Evolutionary conservation across 2,888 invertebrate genomes (phyloP), one percentile per base, ranked within the genome.

Genomic region (Alloscopus bannaensis): DNA sequence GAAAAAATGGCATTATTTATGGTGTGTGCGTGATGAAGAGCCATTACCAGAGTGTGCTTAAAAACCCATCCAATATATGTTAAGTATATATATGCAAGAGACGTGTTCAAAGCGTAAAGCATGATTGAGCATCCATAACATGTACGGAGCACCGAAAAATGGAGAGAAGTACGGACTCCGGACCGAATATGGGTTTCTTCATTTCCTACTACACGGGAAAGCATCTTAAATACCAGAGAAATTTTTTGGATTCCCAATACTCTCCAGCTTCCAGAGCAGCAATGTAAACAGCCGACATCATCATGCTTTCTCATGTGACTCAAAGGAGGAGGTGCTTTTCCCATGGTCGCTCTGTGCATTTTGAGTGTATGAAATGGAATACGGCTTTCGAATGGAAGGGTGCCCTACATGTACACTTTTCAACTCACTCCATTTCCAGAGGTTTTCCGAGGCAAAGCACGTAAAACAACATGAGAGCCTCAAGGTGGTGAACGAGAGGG

Each of bases 1-100:
- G 69, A 52, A 52, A 69, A 69, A 69, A 57, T 69, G 29, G 20
- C 69, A 31, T 69, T 69, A 69, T 69, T 69, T 69, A 69, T 69
- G 42, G 57, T 42, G 26, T 20, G 69, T 69, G 69, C 69, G 69
- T 69, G 69, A 69, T 69, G 52, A 57, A 45, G 57, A 69, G 42
- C 69, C 69, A 69, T 69, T 69, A 47, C 29, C 28, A 45, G 45
- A 1, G 31, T n/a, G n/a, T n/a, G n/a, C n/a, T n/a, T n/a, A n/a
- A n/a, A n/a, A n/a, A n/a, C n/a, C n/a, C n/a, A n/a, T n/a, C n/a
- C n/a, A n/a, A n/a, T n/a, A n/a, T n/a, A n/a, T n/a, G n/a, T n/a
- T n/a, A n/a, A n/a, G n/a, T n/a, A n/a, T n/a, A n/a, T n/a, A n/a
- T n/a, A n/a, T n/a, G n/a, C n/a, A n/a, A n/a, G n/a, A n/a, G n/a